A percentile compares a stretch with the other conserved stretches of the same genome.
Evolutionary conservation across 2,113 vertebrate species (phyloP).

Genomic region (Pygathrix nemaeus): DNA sequence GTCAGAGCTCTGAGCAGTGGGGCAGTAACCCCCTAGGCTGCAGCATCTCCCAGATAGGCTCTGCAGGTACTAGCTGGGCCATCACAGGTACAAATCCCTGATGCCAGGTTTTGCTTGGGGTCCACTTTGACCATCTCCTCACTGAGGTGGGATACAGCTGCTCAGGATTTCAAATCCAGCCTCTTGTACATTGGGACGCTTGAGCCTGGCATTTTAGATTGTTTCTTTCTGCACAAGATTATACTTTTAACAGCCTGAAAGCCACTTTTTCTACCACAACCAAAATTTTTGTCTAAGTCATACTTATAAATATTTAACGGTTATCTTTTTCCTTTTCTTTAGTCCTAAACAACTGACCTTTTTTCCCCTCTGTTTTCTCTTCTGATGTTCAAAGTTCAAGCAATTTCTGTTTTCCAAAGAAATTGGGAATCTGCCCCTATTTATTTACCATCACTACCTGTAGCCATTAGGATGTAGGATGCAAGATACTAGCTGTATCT

Average conservation of each 20-base stretch:
- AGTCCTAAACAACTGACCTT: background rate
- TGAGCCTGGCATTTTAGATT: background rate
- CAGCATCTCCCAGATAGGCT: background rate
- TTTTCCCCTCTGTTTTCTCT: background rate
- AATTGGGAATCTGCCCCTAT: background rate
- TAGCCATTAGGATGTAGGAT: background rate
- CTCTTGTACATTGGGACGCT: background rate
- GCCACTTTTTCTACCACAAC: background rate
- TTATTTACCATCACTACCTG: background rate
- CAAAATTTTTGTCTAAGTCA: slow-evolving; percentile 2
- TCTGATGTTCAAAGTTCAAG: slow-evolving; percentile 14
- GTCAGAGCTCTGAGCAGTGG: background rate
- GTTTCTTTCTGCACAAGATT: background rate
- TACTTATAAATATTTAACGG: slow-evolving; percentile 8
- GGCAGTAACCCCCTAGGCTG: too few species aligned
- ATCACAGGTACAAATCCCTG: background rate
- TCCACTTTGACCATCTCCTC: background rate
- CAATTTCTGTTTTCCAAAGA: background rate
- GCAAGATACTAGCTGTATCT: background rate
- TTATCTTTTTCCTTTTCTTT: slow-evolving; percentile 28
- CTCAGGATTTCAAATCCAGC: background rate
- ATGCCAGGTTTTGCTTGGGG: background rate
- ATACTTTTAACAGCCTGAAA: background rate
- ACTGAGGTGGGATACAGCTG: background rate
- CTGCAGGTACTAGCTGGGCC: background rate